These are phyloP conservation scores for Spisula subtruncata DNA, from an alignment of 2,888 invertebrate species.

Conservation along the genomic window DNA sequence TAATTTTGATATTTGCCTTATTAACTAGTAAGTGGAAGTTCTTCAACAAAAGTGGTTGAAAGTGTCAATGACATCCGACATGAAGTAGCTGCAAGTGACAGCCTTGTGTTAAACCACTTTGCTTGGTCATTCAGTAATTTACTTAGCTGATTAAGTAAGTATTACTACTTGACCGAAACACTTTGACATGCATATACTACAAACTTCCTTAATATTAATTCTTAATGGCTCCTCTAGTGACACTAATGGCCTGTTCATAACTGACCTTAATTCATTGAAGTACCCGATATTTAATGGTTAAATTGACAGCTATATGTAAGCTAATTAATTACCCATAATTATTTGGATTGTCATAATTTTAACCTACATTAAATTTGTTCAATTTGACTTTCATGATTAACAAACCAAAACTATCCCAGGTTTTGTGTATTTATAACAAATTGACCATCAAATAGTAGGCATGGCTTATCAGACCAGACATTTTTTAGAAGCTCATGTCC, in stretches of 20 bases:
- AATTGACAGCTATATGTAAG: conserved; percentile 13
- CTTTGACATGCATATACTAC: not conserved
- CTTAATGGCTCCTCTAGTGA: conserved; percentile 6
- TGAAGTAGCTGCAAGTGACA: not conserved
- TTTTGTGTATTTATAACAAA: too few species aligned
- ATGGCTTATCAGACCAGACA: too few species aligned
- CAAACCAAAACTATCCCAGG: too few species aligned
- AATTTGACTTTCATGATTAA: too few species aligned
- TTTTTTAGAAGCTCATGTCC: too few species aligned
- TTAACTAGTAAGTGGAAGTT: too few species aligned
- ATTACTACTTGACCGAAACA: conserved; percentile 11
- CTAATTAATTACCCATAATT: conserved; percentile 20
- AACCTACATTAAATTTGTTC: too few species aligned
- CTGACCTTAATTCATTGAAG: not conserved
- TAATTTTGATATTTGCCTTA: too few species aligned
- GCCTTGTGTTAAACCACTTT: not conserved
- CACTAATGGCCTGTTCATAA: not conserved
- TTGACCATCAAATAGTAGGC: too few species aligned
- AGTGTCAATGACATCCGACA: conserved; percentile 22
- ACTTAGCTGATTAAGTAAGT: conserved; percentile 11
- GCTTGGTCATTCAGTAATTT: not conserved
- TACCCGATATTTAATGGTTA: not conserved
- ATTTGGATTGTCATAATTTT: not conserved
- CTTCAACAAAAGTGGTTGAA: not conserved
- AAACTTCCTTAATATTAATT: conserved; percentile 25